Percentiles rank a stretch among this genome's conserved stretches.
These are phyloP conservation scores for Myotis yumanensis DNA, from an alignment of 2,113 vertebrate species.

Conservation along the genomic window DNA sequence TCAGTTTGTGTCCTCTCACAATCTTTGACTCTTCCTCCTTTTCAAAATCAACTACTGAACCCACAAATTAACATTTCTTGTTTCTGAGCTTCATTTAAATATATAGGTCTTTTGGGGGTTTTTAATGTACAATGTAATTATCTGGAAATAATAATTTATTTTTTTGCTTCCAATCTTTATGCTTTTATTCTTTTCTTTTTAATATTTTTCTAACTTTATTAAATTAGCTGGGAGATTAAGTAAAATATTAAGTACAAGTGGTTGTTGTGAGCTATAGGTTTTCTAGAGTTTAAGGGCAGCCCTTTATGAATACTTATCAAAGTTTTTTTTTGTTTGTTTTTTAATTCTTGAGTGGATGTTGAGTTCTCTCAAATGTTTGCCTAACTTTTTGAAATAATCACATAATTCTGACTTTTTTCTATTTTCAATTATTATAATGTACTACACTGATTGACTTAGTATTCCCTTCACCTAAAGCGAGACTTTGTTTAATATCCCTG, in stretches of 20 bases:
- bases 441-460: background rate
- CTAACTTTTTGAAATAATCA: background rate
- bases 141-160: background rate
- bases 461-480: background rate
- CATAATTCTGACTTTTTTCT: background rate
- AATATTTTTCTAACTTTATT: background rate
- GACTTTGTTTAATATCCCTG: background rate
- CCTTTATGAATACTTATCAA: background rate
- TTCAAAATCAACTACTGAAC: background rate
- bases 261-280: background rate
- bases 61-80: background rate
- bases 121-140: background rate
- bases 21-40: background rate
- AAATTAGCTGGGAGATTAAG: background rate
- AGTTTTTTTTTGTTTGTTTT: background rate
- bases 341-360: background rate
- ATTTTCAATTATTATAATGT: background rate
- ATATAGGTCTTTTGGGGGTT: background rate
- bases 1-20: fast-evolving
- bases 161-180: background rate
- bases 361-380: background rate
- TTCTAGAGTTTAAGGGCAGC: background rate
- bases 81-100: background rate
- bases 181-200: background rate
- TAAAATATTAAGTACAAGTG: background rate